Conservation (phyloP, 1,140 invertebrate species). For the Orchesella cincta region DNA sequence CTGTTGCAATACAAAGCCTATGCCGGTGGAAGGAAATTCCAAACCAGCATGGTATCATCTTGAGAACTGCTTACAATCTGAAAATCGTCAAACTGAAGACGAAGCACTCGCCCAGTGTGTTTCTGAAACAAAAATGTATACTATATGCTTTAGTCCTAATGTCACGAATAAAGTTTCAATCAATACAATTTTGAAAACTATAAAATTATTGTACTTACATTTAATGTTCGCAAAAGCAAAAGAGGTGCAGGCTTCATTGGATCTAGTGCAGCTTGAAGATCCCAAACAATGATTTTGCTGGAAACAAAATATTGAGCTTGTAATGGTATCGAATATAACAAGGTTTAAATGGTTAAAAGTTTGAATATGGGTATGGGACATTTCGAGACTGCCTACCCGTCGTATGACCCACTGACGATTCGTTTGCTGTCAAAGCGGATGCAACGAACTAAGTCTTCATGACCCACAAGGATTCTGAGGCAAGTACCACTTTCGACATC, state of each 20-base stretch:
- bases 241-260: constrained; percentile 86
- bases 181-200: not conserved
- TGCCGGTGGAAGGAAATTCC: constrained; percentile 86
- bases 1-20: constrained; percentile 29
- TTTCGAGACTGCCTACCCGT: constrained; percentile 72
- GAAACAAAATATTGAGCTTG: constrained; percentile 47
- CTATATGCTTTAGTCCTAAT: not conserved
- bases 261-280: constrained; percentile 93
- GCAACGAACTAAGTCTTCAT: constrained; percentile 97
- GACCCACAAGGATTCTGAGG: constrained; percentile 94
- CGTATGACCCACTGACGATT: constrained; percentile 99
- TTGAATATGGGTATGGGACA: too few relatives aligned
- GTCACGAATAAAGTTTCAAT: too few relatives aligned
- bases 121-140: constrained; percentile 67
- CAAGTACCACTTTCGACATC: constrained; percentile 98
- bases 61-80: constrained; percentile 99
- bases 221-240: constrained; percentile 91
- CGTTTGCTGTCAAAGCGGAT: constrained; percentile 96
- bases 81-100: constrained; percentile 99
- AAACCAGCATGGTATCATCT: constrained; percentile 99
- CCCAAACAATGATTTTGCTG: constrained; percentile 99
- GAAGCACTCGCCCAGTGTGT: constrained; percentile 97
- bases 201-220: constrained; percentile 72
- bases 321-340: not conserved
- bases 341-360: not conserved